Percentiles rank a stretch among this genome's conserved stretches.
Evolutionary conservation across 2,113 vertebrate genomes (phyloP).

Genomic region (Neodon shergylaensis): DNA sequence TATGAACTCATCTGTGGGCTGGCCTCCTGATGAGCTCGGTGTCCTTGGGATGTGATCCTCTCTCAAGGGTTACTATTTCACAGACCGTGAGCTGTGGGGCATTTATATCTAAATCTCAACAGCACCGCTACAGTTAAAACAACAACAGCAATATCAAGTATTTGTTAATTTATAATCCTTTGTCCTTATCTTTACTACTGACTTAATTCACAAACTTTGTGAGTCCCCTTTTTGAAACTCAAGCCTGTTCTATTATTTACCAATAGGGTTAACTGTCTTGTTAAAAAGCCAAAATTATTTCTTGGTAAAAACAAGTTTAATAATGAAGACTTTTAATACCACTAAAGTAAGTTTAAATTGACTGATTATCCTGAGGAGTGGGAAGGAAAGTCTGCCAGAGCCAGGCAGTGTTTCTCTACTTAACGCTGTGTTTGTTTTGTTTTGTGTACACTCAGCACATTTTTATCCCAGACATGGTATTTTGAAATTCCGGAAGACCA

Average conservation of each 20-base stretch:
- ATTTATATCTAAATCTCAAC: not conserved
- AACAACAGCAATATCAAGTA: not conserved
- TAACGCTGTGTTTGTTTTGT: not conserved
- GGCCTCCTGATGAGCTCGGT: not conserved
- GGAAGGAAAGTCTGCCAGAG: conserved; percentile 32
- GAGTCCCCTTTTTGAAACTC: conserved; percentile 37
- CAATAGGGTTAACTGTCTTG: conserved; percentile 16
- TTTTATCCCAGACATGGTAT: not conserved
- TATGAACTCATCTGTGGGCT: not conserved
- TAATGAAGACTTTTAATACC: conserved; percentile 41
- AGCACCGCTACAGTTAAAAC: not conserved
- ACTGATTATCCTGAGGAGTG: conserved; percentile 11
- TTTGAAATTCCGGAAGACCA: not conserved
- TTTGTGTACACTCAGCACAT: not conserved
- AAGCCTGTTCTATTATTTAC: conserved; percentile 23
- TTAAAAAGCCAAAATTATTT: conserved; percentile 23
- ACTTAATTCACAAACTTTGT: conserved; percentile 49
- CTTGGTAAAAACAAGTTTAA: conserved; percentile 37
- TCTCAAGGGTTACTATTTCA: not conserved
- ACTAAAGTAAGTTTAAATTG: conserved; percentile 51
- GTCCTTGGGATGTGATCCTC: not conserved
- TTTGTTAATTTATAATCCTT: conserved; percentile 29
- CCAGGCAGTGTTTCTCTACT: conserved; percentile 47
- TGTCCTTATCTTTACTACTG: not conserved
- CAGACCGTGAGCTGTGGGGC: not conserved